Base-by-base conservation (phyloP, 2,113 vertebrate species). In the Psephotus haematonotus region DNA sequence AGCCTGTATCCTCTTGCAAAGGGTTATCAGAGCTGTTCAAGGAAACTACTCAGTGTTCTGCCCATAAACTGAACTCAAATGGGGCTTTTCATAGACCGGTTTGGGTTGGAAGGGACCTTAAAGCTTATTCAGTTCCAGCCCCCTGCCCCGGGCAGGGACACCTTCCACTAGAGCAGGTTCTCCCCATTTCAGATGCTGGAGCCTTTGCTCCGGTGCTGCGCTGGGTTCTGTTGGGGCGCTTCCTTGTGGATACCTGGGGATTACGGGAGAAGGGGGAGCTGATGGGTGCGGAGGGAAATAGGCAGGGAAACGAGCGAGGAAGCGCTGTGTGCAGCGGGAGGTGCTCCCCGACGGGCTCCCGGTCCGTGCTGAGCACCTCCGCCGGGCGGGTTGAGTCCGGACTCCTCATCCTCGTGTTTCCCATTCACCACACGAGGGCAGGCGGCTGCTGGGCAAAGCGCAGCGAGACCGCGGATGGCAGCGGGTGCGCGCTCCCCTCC, bases 381-480 rank as follows among this genome's bases (percentile, higher is more conserved):
- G 4, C 39, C 15, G 57, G 11, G 16, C 17, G 20, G 18, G 67
- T 83, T 89, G 64, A 57, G 39, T 50, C 37, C 23, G 8, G 43
- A 75, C 29, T 46, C 28, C 84, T 79, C 74, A 85, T 4, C 24
- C 11, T 84, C 46, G 41, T 57, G 33, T 90, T 88, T 89, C 63
- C 41, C 88, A 90, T 90, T 87, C 86, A 9, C 98, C 98, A 97
- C 98, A 96, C 5, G 97, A 97, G 98, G 98, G 98, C 98, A 97
- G 98, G 75, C 97, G 97, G 44, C 94, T 97, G 93, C 97, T 97
- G 96, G 97, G 63, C 53, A 93, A 96, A 94, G 95, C 88, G 22
- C 46, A 31, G 33, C 0, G 2, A 82, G 55, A 9, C 13, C 1
- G 6, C 20, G 20, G 55, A 33, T 23, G 20, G 0, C 31, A 1